A percentile compares a stretch with the other conserved stretches of the same genome.
Evolutionary conservation across 2,888 invertebrate species (phyloP).

Genomic region (Pardosa pseudoannulata): DNA sequence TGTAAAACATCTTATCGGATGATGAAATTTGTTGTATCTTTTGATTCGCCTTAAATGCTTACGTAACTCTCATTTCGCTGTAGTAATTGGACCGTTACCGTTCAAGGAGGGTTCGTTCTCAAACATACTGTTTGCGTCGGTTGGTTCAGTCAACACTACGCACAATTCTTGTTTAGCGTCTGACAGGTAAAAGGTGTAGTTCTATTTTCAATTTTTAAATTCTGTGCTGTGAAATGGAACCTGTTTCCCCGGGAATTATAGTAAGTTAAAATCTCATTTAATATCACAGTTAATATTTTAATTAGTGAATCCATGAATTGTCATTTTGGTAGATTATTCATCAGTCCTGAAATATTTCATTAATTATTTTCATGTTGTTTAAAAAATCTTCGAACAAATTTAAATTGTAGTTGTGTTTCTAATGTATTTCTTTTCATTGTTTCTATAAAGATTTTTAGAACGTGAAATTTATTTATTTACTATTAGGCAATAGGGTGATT

Average conservation of each 20-base stretch:
- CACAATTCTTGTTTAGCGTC: neutral
- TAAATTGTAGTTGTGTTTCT: too few species aligned
- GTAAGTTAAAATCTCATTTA: too few species aligned
- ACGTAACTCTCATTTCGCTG: conserved; percentile 39
- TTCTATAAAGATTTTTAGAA: too few species aligned
- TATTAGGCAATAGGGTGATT: too few species aligned
- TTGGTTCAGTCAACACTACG: conserved; percentile 19
- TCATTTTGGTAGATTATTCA: too few species aligned
- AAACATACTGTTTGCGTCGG: conserved; percentile 26
- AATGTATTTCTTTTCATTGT: too few species aligned
- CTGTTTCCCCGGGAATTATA: conserved; percentile 60
- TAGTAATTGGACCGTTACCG: conserved; percentile 23
- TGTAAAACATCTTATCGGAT: conserved; percentile 22
- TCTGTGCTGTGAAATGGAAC: conserved; percentile 44
- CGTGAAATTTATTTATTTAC: too few species aligned
- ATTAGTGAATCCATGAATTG: too few species aligned
- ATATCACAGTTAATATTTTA: too few species aligned
- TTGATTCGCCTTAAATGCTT: conserved; percentile 39
- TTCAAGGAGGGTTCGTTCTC: neutral
- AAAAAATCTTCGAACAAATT: too few species aligned
- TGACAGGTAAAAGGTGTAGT: neutral
- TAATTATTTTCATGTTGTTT: too few species aligned
- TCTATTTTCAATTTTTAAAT: neutral
- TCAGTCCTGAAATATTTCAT: too few species aligned
- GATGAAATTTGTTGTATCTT: conserved; percentile 43